Percentiles rank a stretch among this genome's conserved stretches.
phyloP scores from a whole-genome alignment of 2,888 invertebrate genomes.

The Agelastica alni region DNA sequence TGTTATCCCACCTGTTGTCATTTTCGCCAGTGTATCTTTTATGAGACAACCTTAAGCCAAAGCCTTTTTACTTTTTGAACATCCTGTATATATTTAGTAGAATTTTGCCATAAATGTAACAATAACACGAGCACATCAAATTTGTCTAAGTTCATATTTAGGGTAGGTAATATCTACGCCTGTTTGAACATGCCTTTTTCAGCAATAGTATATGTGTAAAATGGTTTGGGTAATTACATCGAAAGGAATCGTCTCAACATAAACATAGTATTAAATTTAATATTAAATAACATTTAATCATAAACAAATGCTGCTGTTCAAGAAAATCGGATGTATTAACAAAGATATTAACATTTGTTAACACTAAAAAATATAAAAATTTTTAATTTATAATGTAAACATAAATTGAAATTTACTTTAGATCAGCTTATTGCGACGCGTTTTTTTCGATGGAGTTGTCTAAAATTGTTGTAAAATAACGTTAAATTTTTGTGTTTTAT shows the following conservation, averaged over 20 bases:
- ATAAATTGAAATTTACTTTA: too few species aligned
- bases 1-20: too few species aligned
- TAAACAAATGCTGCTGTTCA: too few species aligned
- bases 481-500: slow-evolving; percentile 11
- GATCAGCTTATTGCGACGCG: too few species aligned
- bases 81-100: slow-evolving; percentile 10
- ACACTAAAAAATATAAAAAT: too few species aligned
- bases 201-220: slow-evolving; percentile 23
- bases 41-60: too few species aligned
- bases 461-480: slow-evolving; percentile 3
- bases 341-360: too few species aligned
- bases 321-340: too few species aligned
- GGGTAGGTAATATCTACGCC: slow-evolving; percentile 11
- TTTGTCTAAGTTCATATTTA: slow-evolving; percentile 15
- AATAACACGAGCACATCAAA: slow-evolving; percentile 16
- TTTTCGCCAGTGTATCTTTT: too few species aligned
- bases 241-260: neutral
- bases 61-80: slow-evolving; percentile 10
- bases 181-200: slow-evolving; percentile 25
- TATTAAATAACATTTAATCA: too few species aligned
- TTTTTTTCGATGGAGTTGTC: too few species aligned
- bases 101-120: slow-evolving; percentile 14
- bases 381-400: too few species aligned
- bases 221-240: neutral
- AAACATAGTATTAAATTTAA: neutral